Conservation (phyloP, 2,888 invertebrate species). For the Pandemis heparana region DNA sequence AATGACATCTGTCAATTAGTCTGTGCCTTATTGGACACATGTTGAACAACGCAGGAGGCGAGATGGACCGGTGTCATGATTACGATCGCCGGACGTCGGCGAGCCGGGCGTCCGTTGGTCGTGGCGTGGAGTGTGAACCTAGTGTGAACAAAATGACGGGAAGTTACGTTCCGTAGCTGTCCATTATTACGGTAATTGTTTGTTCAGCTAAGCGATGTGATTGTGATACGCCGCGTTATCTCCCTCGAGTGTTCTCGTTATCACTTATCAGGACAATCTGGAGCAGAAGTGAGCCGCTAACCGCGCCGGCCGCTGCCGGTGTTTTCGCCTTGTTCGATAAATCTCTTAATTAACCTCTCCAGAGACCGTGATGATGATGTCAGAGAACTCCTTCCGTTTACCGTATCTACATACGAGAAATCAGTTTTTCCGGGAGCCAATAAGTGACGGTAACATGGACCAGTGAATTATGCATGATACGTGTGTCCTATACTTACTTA, state of each 20-base stretch:
- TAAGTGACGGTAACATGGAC: too few relatives aligned
- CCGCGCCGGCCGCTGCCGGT: background rate
- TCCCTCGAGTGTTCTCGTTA: background rate
- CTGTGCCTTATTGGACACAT: background rate
- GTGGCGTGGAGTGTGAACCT: too few relatives aligned
- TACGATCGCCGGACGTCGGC: background rate
- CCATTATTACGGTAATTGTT: background rate
- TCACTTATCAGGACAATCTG: slow-evolving; percentile 7
- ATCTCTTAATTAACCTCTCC: too few relatives aligned
- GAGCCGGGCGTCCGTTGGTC: background rate
- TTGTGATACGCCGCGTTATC: background rate
- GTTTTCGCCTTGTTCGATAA: too few relatives aligned
- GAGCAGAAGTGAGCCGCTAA: background rate
- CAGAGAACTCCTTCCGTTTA: too few relatives aligned
- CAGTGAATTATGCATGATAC: too few relatives aligned
- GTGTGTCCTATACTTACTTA: too few relatives aligned
- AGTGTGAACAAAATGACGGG: too few relatives aligned
- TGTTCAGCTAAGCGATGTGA: background rate
- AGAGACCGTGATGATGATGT: too few relatives aligned
- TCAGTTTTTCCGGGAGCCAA: too few relatives aligned
- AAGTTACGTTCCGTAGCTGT: too few relatives aligned
- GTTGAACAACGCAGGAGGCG: background rate
- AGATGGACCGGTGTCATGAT: background rate
- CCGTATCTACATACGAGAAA: too few relatives aligned
- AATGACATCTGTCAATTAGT: slow-evolving; percentile 5